Conservation (phyloP, 2,888 invertebrate genomes). For the Busseola fusca region DNA sequence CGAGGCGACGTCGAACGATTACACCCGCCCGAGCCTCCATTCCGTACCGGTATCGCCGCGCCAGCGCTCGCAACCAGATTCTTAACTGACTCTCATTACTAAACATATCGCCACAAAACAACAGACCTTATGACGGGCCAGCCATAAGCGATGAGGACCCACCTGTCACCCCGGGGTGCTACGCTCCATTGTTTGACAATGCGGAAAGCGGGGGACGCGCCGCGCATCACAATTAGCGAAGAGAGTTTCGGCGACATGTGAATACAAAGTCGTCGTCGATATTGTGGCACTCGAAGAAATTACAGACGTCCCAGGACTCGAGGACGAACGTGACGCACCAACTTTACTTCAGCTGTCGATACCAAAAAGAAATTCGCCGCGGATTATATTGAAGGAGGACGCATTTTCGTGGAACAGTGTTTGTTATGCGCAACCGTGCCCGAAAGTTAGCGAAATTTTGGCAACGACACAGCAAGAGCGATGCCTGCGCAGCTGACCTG, state of each 20-base stretch:
- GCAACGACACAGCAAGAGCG: constrained; percentile 71
- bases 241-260: constrained; percentile 86
- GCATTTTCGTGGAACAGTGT: constrained; percentile 68
- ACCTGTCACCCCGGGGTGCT: constrained; percentile 80
- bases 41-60: constrained; percentile 82
- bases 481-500: constrained; percentile 66
- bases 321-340: constrained; percentile 75
- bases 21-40: constrained; percentile 81
- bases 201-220: constrained; percentile 84
- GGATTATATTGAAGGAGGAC: constrained; percentile 70
- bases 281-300: constrained; percentile 71
- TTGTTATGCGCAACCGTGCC: constrained; percentile 78
- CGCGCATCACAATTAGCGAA: constrained; percentile 84
- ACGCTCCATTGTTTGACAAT: constrained; percentile 82
- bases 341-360: constrained; percentile 66
- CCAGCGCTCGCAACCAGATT: constrained; percentile 77
- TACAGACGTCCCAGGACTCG: constrained; percentile 78
- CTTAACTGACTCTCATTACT: constrained; percentile 71
- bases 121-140: constrained; percentile 67
- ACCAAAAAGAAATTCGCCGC: constrained; percentile 70
- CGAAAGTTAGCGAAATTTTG: constrained; percentile 83
- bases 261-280: constrained; percentile 82
- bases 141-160: constrained; percentile 75
- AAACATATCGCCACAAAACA: constrained; percentile 66
- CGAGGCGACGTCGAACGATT: constrained; percentile 82